These are phyloP conservation scores for Darevskia nairensis DNA, from an alignment of 2,797 vertebrate species.

Conservation along the genomic window DNA sequence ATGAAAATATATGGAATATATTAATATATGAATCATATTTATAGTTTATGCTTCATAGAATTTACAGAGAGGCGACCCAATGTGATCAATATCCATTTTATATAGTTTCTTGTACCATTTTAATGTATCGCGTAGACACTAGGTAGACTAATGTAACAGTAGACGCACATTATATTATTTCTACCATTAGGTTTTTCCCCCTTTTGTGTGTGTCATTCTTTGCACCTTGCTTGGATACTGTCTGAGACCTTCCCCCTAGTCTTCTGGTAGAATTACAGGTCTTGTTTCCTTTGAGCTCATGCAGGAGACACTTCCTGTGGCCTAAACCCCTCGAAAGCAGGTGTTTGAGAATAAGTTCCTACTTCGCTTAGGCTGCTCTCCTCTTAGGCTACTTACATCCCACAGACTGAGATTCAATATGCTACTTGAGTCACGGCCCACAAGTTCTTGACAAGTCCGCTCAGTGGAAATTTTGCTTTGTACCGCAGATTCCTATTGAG, in stretches of 20 bases:
- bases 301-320: not conserved
- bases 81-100: not conserved
- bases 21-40: constrained; percentile 20
- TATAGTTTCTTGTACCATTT: constrained; percentile 2
- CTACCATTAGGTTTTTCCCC: not conserved
- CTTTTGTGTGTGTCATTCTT: not conserved
- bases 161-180: not conserved
- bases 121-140: not conserved
- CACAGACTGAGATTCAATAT: not conserved
- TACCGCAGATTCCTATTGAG: not conserved
- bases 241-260: not conserved
- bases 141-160: not conserved
- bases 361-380: not conserved
- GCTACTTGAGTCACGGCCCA: not conserved
- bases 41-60: constrained; percentile 15
- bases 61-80: not conserved
- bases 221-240: not conserved
- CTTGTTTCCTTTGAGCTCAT: not conserved
- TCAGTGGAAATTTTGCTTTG: not conserved
- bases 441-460: too few relatives aligned
- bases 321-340: not conserved
- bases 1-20: constrained; percentile 17
- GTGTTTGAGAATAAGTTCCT: not conserved
- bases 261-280: not conserved
- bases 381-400: not conserved